Evolutionary conservation across 2,113 vertebrate species (phyloP).

Genomic region (Jaculus jaculus): DNA sequence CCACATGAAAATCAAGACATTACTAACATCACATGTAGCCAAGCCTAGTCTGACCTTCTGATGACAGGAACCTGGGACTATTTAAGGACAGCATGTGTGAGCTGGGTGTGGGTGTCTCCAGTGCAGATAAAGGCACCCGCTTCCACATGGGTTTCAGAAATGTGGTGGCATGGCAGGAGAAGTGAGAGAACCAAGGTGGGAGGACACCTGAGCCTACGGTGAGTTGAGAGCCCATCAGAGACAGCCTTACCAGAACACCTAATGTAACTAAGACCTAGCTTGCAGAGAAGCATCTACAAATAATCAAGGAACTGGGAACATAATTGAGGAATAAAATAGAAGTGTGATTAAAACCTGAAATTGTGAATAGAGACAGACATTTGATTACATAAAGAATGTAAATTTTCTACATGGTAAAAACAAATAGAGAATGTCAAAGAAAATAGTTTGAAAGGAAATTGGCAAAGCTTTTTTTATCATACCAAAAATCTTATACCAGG

Average conservation of each 20-base stretch:
- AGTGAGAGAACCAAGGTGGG: background rate
- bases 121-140: background rate
- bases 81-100: background rate
- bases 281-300: background rate
- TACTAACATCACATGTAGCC: background rate
- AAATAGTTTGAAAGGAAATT: conserved; percentile 13
- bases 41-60: background rate
- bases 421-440: background rate
- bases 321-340: conserved; percentile 18
- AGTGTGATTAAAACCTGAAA: conserved; percentile 39
- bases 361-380: conserved; percentile 20
- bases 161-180: background rate
- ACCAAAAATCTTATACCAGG: background rate
- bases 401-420: background rate
- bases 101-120: background rate
- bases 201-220: background rate
- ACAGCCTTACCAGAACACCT: background rate
- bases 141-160: background rate
- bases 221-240: background rate
- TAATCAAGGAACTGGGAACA: conserved; percentile 22
- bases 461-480: background rate
- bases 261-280: background rate
- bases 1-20: background rate
- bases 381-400: conserved; percentile 22
- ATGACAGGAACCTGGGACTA: background rate